These are phyloP conservation scores for Chydorus sphaericus DNA, from an alignment of 2,888 invertebrate species.

Conservation along the genomic window DNA sequence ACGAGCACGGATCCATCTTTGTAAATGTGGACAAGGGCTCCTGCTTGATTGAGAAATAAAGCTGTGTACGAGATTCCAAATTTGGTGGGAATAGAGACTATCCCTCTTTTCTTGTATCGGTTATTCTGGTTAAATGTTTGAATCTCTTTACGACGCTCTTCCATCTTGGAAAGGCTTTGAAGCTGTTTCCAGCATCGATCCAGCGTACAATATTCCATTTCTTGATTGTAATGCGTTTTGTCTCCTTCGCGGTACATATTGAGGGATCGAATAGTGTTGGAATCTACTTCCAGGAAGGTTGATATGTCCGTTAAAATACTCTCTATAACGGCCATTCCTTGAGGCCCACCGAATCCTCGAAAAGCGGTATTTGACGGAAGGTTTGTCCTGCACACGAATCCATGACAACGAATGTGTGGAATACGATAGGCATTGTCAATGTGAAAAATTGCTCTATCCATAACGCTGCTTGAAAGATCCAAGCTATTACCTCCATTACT, in stretches of 20 bases:
- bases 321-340: slow-evolving; percentile 77
- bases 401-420: slow-evolving; percentile 28
- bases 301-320: slow-evolving; percentile 46
- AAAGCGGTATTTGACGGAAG: slow-evolving; percentile 85
- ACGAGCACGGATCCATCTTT: slow-evolving; percentile 39
- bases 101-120: slow-evolving; percentile 1
- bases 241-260: slow-evolving; percentile 72
- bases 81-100: slow-evolving; percentile 37
- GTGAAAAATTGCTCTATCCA: slow-evolving; percentile 70
- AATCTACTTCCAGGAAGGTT: slow-evolving; percentile 44
- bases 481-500: slow-evolving; percentile 67
- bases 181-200: slow-evolving; percentile 66
- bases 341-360: slow-evolving; percentile 80
- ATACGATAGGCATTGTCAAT: slow-evolving; percentile 70
- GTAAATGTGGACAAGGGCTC: slow-evolving; percentile 76
- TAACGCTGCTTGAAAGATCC: slow-evolving; percentile 54
- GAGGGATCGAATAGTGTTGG: slow-evolving; percentile 45
- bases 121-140: slow-evolving; percentile 53
- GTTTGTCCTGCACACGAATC: slow-evolving; percentile 59
- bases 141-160: slow-evolving; percentile 40
- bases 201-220: slow-evolving; percentile 54
- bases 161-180: slow-evolving; percentile 46
- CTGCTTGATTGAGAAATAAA: slow-evolving; percentile 64
- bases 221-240: slow-evolving; percentile 59
- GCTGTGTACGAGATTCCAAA: slow-evolving; percentile 71